These are phyloP conservation scores for Channa maculata DNA, from an alignment of 2,113 vertebrate genomes.

Conservation along the genomic window DNA sequence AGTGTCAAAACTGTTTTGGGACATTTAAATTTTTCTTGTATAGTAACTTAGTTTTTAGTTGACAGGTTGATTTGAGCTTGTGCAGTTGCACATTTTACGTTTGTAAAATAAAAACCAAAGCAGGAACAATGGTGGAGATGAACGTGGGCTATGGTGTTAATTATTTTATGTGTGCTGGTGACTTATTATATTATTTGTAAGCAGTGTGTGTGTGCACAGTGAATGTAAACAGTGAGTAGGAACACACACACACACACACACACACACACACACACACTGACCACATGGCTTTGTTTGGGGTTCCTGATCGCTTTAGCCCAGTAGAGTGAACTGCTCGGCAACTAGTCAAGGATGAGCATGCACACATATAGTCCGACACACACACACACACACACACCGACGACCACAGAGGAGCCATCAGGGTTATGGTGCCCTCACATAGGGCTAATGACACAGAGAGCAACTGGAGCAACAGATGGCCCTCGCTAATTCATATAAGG, in stretches of 20 bases:
- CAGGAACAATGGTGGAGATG: no score
- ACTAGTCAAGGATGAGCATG: slow-evolving; percentile 45
- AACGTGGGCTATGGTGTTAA: no score
- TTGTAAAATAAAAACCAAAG: no score
- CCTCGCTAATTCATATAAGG: slow-evolving; percentile 61
- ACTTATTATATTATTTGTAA: no score
- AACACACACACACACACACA: slow-evolving; percentile 31
- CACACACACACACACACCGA: slow-evolving; percentile 20
- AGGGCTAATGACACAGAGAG: slow-evolving; percentile 68
- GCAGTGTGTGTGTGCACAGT: neutral
- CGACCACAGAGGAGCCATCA: slow-evolving; percentile 36
- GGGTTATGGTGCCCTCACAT: slow-evolving; percentile 70
- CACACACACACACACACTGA: slow-evolving; percentile 11
- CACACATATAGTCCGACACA: neutral
- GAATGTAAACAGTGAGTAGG: neutral
- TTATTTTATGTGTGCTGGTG: no score
- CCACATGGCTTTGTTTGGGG: slow-evolving; percentile 72
- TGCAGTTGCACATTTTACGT: no score
- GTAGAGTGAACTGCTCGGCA: slow-evolving; percentile 66
- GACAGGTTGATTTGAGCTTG: no score
- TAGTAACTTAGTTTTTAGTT: no score
- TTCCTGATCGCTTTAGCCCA: slow-evolving; percentile 43
- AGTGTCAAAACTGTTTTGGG: no score
- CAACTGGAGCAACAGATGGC: slow-evolving; percentile 69
- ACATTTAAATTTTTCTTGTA: no score